Conservation (phyloP, 53 echinoderm and acorn worm species). For the Holothuria leucospilota region DNA sequence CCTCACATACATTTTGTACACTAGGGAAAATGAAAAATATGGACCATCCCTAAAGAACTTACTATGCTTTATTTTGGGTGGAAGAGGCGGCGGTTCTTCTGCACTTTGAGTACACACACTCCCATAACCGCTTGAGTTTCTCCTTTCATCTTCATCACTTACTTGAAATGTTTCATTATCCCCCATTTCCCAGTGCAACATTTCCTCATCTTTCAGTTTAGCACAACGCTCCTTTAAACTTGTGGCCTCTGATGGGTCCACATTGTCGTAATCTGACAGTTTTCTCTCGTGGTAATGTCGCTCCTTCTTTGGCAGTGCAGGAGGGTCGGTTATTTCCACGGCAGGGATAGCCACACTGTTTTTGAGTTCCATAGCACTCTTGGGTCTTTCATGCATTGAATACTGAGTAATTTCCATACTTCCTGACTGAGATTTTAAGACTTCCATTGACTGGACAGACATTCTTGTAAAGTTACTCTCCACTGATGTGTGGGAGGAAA, state of each 20-base stretch:
- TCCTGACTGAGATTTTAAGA: neutral
- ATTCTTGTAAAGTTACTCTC: conserved; percentile 17
- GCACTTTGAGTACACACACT: conserved; percentile 16
- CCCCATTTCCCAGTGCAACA: neutral
- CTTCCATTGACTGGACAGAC: conserved; percentile 49
- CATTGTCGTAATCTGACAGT: conserved; percentile 85
- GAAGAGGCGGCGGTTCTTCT: conserved; percentile 78
- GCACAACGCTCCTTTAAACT: conserved; percentile 57
- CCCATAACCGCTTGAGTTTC: conserved; percentile 18
- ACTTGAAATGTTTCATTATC: neutral
- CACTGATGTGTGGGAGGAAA: neutral
- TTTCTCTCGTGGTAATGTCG: conserved; percentile 64
- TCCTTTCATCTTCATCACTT: conserved; percentile 20
- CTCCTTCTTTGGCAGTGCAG: conserved; percentile 73
- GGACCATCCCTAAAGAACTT: conserved; percentile 39
- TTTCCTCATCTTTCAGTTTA: neutral
- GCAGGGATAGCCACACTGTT: conserved; percentile 19
- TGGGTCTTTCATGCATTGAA: conserved; percentile 4
- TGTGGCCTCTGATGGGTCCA: conserved; percentile 68
- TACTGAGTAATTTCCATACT: neutral
- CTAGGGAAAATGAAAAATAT: too few species aligned
- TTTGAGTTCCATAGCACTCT: conserved; percentile 20
- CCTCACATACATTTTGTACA: too few species aligned
- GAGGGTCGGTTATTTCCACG: conserved; percentile 63
- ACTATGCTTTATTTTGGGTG: conserved; percentile 88